Percentiles rank a stretch among this genome's conserved stretches.
phyloP scores from a whole-genome alignment of 2,888 invertebrate genomes.

The Eristalis tenax region DNA sequence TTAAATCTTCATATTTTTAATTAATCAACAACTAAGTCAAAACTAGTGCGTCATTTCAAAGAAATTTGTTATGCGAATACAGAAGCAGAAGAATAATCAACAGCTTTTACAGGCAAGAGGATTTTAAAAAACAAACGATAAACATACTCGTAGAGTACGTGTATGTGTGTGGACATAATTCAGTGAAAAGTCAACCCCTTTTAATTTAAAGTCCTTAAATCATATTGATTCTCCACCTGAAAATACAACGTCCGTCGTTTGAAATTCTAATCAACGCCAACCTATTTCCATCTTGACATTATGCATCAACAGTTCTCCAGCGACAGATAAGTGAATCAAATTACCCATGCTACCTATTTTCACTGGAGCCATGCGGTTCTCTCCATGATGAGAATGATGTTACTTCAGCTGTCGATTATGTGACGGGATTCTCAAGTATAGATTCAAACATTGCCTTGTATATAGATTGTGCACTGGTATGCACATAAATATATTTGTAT shows the following conservation, averaged over 20 bases:
- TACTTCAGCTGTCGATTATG: slow-evolving; percentile 1
- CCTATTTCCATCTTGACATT: slow-evolving; percentile 25
- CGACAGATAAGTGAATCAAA: slow-evolving; percentile 67
- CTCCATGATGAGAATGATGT: slow-evolving; percentile 1
- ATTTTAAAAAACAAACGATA: no score
- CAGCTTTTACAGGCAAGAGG: no score
- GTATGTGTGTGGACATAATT: no score
- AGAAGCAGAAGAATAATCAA: no score
- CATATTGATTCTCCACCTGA: not conserved
- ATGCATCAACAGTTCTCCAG: slow-evolving; percentile 61
- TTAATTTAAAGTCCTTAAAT: not conserved
- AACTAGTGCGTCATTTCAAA: no score
- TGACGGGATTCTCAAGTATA: not conserved
- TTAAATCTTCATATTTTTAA: no score
- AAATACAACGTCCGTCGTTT: slow-evolving; percentile 2
- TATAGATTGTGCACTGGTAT: not conserved
- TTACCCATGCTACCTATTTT: slow-evolving; percentile 35
- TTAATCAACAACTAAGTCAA: no score
- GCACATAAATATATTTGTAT: not conserved
- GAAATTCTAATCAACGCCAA: slow-evolving; percentile 36
- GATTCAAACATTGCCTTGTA: not conserved
- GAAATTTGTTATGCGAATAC: no score
- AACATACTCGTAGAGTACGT: no score
- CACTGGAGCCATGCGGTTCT: not conserved
- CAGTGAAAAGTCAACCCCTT: not conserved